These are phyloP conservation scores for Schizopygopsis pylzovi DNA, from an alignment of 2,797 vertebrate species.

Conservation along the genomic window DNA sequence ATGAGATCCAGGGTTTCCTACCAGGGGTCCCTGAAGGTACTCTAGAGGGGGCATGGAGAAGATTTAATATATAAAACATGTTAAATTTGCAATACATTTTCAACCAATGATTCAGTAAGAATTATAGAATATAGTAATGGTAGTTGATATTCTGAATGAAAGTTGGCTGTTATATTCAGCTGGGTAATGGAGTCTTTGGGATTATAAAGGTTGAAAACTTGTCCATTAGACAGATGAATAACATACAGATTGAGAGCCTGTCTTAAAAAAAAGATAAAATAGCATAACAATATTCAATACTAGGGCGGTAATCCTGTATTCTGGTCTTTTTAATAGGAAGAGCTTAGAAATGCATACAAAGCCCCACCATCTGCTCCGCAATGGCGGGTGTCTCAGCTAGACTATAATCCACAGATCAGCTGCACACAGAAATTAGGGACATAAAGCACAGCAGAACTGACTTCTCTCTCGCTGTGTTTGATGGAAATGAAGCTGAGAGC, in stretches of 20 bases:
- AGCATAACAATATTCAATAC: conserved; percentile 62
- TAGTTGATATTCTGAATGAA: neutral
- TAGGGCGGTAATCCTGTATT: conserved; percentile 60
- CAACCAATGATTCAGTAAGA: conserved; percentile 36
- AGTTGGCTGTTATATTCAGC: conserved; percentile 1
- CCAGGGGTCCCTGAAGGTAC: neutral
- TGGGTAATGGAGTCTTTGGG: neutral
- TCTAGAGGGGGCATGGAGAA: neutral
- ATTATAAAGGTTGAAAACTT: conserved; percentile 34
- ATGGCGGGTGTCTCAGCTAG: conserved; percentile 46
- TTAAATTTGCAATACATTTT: neutral
- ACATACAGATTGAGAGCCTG: conserved; percentile 49
- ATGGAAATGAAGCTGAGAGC: conserved; percentile 61
- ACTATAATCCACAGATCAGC: conserved; percentile 66
- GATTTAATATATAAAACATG: neutral
- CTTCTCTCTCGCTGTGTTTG: conserved; percentile 52
- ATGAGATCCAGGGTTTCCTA: neutral
- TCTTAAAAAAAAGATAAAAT: conserved; percentile 36
- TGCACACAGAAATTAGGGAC: conserved; percentile 64
- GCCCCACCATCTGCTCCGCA: conserved; percentile 62
- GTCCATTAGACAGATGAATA: conserved; percentile 41
- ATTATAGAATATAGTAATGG: neutral
- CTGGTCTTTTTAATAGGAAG: conserved; percentile 62
- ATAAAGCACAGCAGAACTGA: conserved; percentile 54
- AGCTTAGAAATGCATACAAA: conserved; percentile 64